Evolutionary conservation across 1,140 invertebrate genomes (phyloP), one percentile per base, ranked within the genome.

Genomic region (Drosophila watanabei): DNA sequence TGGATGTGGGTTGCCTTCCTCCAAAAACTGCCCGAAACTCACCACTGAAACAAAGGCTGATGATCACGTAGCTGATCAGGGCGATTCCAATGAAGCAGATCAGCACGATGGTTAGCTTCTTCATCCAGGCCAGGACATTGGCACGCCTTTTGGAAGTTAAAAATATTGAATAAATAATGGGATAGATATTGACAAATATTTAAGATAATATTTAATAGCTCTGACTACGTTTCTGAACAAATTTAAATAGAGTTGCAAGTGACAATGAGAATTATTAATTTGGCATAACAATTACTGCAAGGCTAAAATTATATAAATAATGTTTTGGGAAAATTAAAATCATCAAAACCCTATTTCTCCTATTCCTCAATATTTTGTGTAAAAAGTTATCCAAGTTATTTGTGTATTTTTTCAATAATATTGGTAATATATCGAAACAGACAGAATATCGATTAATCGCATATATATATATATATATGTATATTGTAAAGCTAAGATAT

Each of bases 41-140:
- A 93, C 92, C 92, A 79, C 89, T 93, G 49, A 93, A 92, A 46
- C 91, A 92, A 9, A 93, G 79, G 52, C 89, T 93, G 20, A 92
- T 92, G 59, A 93, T 86, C 56, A 93, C 92, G 32, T 93, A 93
- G 72, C 89, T 83, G 14, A 93, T 92, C 54, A 93, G 64, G 41
- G 92, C 91, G 18, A 93, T 88, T 33, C 92, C 92, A 54, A 93
- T 93, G 16, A 93, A 93, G 62, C 91, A 92, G 72, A 93, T 93
- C 8, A 93, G 61, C 14, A 78, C 91, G 35, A 93, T 93, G 43
- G 92, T 93, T 30, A 93, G 75, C 56, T 92, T 92, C 62, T 93
- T 93, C 89, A 93, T 91, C 92, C 92, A 93, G 71, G 88, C 90
- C 58, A 93, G 60, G n/a, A 93, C 51, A 32, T 92, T 92, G 28